These are phyloP conservation scores for Sparidentex hasta DNA, from an alignment of 2,797 vertebrate genomes.

Conservation along the genomic window DNA sequence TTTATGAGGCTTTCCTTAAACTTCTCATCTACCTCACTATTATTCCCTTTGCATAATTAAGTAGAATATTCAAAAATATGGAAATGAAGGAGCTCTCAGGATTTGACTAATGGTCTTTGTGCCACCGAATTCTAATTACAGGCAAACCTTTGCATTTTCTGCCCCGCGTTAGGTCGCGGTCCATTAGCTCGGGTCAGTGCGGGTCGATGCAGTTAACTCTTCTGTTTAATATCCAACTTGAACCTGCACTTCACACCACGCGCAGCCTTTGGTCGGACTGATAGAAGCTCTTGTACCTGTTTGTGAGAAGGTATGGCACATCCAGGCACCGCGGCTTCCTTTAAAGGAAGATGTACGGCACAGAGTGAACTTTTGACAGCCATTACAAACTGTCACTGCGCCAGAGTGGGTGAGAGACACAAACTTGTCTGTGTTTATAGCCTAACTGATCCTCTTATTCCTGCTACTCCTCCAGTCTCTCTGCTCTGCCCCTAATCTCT, in stretches of 20 bases:
- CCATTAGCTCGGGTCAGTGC: constrained; percentile 74
- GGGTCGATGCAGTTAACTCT: constrained; percentile 69
- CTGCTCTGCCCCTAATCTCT: constrained; percentile 85
- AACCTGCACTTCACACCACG: constrained; percentile 6
- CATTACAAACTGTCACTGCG: constrained; percentile 78
- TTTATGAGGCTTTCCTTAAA: constrained; percentile 99
- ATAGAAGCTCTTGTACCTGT: constrained; percentile 34
- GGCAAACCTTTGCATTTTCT: constrained; percentile 88
- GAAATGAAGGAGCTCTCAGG: constrained; percentile 95
- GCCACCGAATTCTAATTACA: constrained; percentile 94
- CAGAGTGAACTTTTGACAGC: constrained; percentile 80
- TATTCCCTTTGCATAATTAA: constrained; percentile 97
- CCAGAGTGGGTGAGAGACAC: constrained; percentile 79
- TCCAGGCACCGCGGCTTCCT: constrained; percentile 27
- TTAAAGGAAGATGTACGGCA: constrained; percentile 68
- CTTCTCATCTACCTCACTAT: constrained; percentile 91
- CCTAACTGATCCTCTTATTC: constrained; percentile 86
- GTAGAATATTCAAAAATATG: constrained; percentile 99
- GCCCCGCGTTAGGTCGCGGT: constrained; percentile 49
- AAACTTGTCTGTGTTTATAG: constrained; percentile 86
- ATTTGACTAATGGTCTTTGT: constrained; percentile 97
- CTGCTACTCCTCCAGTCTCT: constrained; percentile 82
- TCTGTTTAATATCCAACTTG: constrained; percentile 50
- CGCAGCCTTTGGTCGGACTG: constrained; percentile 20
- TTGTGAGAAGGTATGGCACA: constrained; percentile 33